Percentiles rank a stretch among this genome's conserved stretches.
phyloP scores from a whole-genome alignment of 2,113 vertebrate genomes.

The Prinia subflava region DNA sequence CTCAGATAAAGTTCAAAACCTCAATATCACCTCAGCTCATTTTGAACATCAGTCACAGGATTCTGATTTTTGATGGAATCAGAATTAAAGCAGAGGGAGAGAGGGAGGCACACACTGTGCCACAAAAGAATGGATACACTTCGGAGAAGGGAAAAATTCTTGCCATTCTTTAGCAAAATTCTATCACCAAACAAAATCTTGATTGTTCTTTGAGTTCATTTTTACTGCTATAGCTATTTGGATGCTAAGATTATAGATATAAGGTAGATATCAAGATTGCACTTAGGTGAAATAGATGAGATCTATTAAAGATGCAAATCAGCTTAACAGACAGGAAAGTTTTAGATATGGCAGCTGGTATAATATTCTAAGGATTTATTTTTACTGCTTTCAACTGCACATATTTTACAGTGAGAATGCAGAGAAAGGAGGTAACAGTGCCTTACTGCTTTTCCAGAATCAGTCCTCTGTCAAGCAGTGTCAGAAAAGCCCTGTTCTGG shows the following conservation, averaged over 20 bases:
- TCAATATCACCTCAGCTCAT: slow-evolving; percentile 64
- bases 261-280: background rate
- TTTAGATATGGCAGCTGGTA: background rate
- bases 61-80: slow-evolving; percentile 54
- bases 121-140: background rate
- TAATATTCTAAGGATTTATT: background rate
- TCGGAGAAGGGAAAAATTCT: background rate
- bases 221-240: background rate
- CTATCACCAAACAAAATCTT: background rate
- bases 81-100: slow-evolving; percentile 38
- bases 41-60: slow-evolving; percentile 60
- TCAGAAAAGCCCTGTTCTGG: background rate
- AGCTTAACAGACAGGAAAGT: background rate
- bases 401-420: background rate
- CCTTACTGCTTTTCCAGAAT: background rate
- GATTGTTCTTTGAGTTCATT: background rate
- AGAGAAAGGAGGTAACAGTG: background rate
- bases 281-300: background rate
- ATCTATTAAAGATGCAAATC: background rate
- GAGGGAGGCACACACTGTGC: background rate
- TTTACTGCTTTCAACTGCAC: background rate
- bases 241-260: background rate
- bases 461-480: background rate
- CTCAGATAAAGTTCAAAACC: slow-evolving; percentile 65
- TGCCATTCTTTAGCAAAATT: background rate